These are phyloP conservation scores for Cheilosia impressa DNA, from an alignment of 2,888 invertebrate species.

Conservation along the genomic window DNA sequence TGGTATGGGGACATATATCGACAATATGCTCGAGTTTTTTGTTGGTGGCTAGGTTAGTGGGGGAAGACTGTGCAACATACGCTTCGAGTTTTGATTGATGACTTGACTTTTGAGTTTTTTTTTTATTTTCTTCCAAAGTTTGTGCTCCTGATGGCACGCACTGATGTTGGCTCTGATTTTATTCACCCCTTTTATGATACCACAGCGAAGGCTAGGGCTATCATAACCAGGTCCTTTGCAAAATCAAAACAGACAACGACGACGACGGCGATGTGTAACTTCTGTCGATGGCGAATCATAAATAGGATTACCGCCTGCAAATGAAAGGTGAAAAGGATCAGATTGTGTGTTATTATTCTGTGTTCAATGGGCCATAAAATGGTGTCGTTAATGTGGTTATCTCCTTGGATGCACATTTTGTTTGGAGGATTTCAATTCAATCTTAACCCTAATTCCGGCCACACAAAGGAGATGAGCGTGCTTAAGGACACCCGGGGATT, in stretches of 20 bases:
- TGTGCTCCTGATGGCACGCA: slow-evolving; percentile 4
- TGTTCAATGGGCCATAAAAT: slow-evolving; percentile 84
- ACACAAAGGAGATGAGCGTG: slow-evolving; percentile 57
- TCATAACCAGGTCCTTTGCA: slow-evolving; percentile 48
- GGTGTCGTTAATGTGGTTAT: slow-evolving; percentile 82
- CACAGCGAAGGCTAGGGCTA: slow-evolving; percentile 3
- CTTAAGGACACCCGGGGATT: slow-evolving; percentile 54
- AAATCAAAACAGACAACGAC: slow-evolving; percentile 58
- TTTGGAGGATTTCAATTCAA: slow-evolving; percentile 74
- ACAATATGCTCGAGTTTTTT: slow-evolving; percentile 62
- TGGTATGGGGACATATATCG: slow-evolving; percentile 46
- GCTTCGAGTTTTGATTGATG: slow-evolving; percentile 71
- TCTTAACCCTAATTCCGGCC: slow-evolving; percentile 71
- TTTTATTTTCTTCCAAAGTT: slow-evolving; percentile 5
- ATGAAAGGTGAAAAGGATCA: slow-evolving; percentile 77
- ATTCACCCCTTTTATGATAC: slow-evolving; percentile 59
- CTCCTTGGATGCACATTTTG: slow-evolving; percentile 82
- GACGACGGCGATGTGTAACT: slow-evolving; percentile 37
- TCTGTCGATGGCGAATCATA: slow-evolving; percentile 65
- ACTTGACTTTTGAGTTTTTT: slow-evolving; percentile 53
- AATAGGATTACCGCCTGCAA: slow-evolving; percentile 76
- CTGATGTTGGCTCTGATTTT: slow-evolving; percentile 7
- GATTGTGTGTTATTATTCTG: slow-evolving; percentile 62
- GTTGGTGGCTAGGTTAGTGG: slow-evolving; percentile 32
- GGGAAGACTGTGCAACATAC: slow-evolving; percentile 52